phyloP scores from a whole-genome alignment of 2,888 invertebrate genomes.

The Protonemura montana region DNA sequence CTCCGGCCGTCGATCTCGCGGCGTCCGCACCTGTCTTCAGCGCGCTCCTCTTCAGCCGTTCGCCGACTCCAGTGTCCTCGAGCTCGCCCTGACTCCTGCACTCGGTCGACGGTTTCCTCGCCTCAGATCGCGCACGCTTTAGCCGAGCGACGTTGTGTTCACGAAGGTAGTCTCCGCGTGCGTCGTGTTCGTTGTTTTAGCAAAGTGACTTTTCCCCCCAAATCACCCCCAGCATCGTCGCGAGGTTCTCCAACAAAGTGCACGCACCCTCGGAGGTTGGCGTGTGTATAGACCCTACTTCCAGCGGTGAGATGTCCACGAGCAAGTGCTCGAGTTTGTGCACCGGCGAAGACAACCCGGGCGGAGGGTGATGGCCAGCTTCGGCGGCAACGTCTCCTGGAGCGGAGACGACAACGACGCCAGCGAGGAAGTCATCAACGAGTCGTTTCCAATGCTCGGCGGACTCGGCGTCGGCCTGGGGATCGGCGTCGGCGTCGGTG shows the following conservation, averaged over 20 bases:
- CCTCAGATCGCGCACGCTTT: no score
- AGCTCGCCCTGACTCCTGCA: background rate
- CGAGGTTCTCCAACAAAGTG: background rate
- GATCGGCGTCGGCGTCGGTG: conserved; percentile 31
- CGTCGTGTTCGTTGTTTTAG: background rate
- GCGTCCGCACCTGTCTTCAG: background rate
- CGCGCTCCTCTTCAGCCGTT: no score
- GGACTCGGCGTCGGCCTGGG: conserved; percentile 28
- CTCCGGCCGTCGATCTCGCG: background rate
- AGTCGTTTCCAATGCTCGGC: background rate
- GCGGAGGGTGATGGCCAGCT: background rate
- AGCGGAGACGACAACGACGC: background rate
- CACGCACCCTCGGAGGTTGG: background rate
- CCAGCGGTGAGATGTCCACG: background rate
- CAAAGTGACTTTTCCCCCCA: background rate
- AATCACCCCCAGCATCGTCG: background rate
- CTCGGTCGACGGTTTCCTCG: no score
- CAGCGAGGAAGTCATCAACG: conserved; percentile 37
- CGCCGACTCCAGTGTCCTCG: no score
- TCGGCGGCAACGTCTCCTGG: background rate
- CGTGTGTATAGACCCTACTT: no score
- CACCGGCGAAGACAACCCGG: background rate
- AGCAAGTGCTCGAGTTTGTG: background rate
- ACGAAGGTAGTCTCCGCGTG: background rate
- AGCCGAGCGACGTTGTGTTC: background rate